phyloP scores from a whole-genome alignment of 2,797 vertebrate genomes.

The Pantherophis vulpinus region DNA sequence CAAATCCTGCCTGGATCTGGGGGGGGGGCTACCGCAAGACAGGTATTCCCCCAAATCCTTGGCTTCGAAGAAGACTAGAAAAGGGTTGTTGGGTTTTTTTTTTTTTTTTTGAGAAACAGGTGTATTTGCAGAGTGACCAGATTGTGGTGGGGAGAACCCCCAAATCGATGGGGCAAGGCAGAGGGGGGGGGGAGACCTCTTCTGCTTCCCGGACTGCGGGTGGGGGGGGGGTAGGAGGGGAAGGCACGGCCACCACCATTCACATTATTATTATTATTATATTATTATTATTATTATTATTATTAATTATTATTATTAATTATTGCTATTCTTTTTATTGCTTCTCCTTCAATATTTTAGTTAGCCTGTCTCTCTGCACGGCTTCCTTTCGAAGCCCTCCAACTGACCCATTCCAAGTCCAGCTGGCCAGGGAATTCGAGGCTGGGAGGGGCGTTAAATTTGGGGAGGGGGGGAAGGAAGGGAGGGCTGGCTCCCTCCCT shows the following conservation, averaged over 20 bases:
- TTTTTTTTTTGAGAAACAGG: neutral
- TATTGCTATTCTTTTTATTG: neutral
- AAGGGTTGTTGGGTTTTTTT: no score
- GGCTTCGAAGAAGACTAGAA: neutral
- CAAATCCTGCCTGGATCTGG: neutral
- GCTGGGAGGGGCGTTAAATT: neutral
- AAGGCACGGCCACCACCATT: neutral
- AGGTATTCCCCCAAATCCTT: neutral
- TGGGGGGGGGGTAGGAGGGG: no score
- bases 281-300: neutral
- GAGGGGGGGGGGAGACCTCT: neutral
- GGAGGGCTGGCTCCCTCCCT: no score
- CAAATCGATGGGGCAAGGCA: neutral
- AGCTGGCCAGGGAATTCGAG: neutral
- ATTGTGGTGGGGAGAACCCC: neutral
- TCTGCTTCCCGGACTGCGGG: no score
- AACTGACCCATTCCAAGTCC: neutral
- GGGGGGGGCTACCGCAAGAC: neutral
- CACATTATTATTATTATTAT: neutral
- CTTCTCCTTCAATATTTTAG: neutral
- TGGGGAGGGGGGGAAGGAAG: accelerated
- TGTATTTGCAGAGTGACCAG: neutral
- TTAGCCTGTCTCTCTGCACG: neutral
- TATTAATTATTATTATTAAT: no score
- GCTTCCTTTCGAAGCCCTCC: neutral